Conservation (phyloP, 2,888 invertebrate species). For the Drosophila demipolita region DNA sequence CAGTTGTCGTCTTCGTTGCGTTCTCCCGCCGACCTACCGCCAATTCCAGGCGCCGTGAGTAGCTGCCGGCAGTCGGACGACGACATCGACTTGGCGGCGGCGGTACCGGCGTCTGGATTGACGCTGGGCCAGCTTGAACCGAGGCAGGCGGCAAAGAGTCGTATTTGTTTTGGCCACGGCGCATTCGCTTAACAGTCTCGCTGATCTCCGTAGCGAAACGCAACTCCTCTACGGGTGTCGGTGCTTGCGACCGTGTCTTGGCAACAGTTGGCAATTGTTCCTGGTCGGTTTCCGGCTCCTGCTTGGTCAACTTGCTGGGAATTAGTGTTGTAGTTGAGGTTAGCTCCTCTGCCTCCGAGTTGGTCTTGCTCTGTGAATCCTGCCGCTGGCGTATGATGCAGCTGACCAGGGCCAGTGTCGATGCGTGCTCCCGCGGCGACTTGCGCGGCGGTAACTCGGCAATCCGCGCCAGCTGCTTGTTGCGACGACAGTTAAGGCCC, state of each 20-base stretch:
- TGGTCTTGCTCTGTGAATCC: conserved; percentile 81
- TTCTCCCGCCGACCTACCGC: conserved; percentile 12
- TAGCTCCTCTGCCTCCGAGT: conserved; percentile 81
- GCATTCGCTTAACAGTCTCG: conserved; percentile 83
- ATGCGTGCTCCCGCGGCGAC: conserved; percentile 94
- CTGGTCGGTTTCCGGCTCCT: conserved; percentile 40
- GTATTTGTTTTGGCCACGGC: conserved; percentile 83
- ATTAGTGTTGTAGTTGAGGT: conserved; percentile 18
- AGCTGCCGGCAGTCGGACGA: conserved; percentile 40
- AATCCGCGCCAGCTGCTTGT: conserved; percentile 79
- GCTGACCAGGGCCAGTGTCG: conserved; percentile 93
- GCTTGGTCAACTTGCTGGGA: conserved; percentile 11
- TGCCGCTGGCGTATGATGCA: conserved; percentile 87
- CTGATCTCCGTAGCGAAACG: conserved; percentile 84
- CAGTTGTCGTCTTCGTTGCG: conserved; percentile 25
- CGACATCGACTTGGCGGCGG: conserved; percentile 51
- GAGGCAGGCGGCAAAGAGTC: conserved; percentile 67
- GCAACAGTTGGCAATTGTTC: conserved; percentile 37
- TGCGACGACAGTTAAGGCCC: conserved; percentile 67
- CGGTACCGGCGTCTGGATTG: background rate
- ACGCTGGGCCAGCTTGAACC: conserved; percentile 47
- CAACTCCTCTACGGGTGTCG: conserved; percentile 81
- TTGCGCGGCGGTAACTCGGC: conserved; percentile 88
- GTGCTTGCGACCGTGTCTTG: conserved; percentile 76
- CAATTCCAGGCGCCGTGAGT: conserved; percentile 48